These are phyloP conservation scores for Rhinatrema bivittatum DNA, from an alignment of 2,797 vertebrate species.

Conservation along the genomic window DNA sequence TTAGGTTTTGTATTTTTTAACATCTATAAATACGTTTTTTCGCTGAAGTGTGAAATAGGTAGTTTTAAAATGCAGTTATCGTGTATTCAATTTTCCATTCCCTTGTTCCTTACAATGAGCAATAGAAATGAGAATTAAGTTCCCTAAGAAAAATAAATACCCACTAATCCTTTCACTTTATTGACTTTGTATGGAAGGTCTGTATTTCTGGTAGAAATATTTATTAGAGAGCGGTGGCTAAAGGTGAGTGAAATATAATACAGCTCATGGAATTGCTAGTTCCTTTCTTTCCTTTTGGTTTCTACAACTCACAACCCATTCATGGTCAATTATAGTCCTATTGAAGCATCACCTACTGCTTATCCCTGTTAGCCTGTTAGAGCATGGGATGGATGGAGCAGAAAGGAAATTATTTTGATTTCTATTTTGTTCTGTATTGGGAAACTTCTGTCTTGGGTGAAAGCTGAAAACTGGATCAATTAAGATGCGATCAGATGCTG, in stretches of 20 bases:
- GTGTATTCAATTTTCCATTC: conserved; percentile 8
- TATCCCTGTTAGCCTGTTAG: no score
- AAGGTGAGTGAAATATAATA: neutral
- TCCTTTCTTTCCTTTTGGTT: neutral
- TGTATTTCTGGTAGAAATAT: no score
- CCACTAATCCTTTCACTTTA: neutral
- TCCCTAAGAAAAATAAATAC: conserved; percentile 1
- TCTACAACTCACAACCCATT: no score
- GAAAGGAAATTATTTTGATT: no score
- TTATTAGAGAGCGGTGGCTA: neutral
- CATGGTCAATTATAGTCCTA: no score
- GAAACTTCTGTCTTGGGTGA: no score
- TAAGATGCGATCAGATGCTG: no score
- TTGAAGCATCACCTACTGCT: no score
- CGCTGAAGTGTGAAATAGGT: conserved; percentile 12
- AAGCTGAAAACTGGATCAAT: no score
- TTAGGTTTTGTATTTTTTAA: conserved; percentile 6
- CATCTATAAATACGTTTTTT: neutral
- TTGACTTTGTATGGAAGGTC: no score
- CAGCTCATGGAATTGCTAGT: neutral
- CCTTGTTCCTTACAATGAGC: conserved; percentile 4
- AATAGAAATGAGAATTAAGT: neutral
- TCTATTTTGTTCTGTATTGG: no score
- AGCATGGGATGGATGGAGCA: no score
- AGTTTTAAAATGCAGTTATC: conserved; percentile 9